Conservation (phyloP, 2,113 vertebrate species). For the Hiodon alosoides region DNA sequence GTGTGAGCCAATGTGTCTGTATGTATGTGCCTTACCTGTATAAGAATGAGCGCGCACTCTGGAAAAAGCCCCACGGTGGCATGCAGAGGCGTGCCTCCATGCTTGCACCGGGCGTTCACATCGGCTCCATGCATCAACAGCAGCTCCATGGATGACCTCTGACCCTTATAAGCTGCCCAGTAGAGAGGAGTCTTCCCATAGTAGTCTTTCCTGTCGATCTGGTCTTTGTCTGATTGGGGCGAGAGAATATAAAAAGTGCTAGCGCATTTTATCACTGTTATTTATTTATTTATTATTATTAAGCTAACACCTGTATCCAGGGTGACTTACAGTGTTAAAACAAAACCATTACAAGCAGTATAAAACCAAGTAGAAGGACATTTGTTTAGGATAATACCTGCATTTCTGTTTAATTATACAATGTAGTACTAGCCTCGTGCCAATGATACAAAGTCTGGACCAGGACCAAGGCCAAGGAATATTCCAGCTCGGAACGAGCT, state of each 20-base stretch:
- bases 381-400: no score
- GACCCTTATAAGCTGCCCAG: slow-evolving; percentile 50
- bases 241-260: neutral
- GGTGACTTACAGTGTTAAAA: no score
- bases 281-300: neutral
- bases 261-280: neutral
- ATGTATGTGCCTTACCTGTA: slow-evolving; percentile 33
- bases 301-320: no score
- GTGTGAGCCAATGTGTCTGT: neutral
- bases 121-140: slow-evolving; percentile 41
- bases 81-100: slow-evolving; percentile 42
- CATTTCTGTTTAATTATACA: no score
- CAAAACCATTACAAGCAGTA: no score
- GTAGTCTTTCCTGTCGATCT: slow-evolving; percentile 46
- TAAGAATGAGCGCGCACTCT: slow-evolving; percentile 43
- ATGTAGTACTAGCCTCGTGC: no score
- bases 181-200: slow-evolving; percentile 48
- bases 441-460: no score
- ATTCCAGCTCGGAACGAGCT: no score
- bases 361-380: no score
- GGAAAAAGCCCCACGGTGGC: slow-evolving; percentile 47
- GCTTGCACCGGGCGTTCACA: slow-evolving; percentile 46
- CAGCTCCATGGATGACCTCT: slow-evolving; percentile 40
- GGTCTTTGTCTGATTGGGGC: slow-evolving; percentile 34
- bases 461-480: no score